These are phyloP conservation scores for Latrodectus elegans DNA, from an alignment of 2,888 invertebrate species.

Conservation along the genomic window DNA sequence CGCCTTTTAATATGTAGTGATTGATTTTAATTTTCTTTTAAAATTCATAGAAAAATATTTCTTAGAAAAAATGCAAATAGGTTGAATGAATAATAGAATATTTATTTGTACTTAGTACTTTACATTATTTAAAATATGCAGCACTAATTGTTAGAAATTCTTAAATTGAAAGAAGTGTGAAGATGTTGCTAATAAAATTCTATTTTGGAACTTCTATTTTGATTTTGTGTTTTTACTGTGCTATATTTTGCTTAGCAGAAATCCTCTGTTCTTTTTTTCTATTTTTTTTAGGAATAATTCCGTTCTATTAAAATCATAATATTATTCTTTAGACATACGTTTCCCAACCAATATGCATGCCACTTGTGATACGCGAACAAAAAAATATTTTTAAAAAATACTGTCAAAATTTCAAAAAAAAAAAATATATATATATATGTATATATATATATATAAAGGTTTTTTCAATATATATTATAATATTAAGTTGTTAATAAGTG, in stretches of 20 bases:
- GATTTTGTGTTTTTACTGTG: conserved; percentile 8
- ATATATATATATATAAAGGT: no score
- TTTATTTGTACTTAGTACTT: conserved; percentile 33
- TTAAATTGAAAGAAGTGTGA: conserved; percentile 30
- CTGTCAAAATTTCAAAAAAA: no score
- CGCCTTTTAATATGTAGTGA: neutral
- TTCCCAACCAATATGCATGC: no score
- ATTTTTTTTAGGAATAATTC: no score
- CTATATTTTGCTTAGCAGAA: no score
- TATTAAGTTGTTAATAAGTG: no score
- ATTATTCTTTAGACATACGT: no score
- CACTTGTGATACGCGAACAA: no score
- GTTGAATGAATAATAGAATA: conserved; percentile 14
- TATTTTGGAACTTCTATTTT: conserved; percentile 51
- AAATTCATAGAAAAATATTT: conserved; percentile 8
- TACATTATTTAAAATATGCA: conserved; percentile 24
- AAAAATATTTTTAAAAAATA: no score
- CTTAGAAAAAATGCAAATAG: conserved; percentile 8
- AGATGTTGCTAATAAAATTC: conserved; percentile 53
- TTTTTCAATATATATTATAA: no score
- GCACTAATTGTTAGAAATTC: conserved; percentile 49
- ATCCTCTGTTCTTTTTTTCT: neutral
- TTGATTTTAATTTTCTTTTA: neutral
- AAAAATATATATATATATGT: no score
- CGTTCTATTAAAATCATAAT: no score